phyloP scores from a whole-genome alignment of 2,888 invertebrate species.

The Nineta flava region DNA sequence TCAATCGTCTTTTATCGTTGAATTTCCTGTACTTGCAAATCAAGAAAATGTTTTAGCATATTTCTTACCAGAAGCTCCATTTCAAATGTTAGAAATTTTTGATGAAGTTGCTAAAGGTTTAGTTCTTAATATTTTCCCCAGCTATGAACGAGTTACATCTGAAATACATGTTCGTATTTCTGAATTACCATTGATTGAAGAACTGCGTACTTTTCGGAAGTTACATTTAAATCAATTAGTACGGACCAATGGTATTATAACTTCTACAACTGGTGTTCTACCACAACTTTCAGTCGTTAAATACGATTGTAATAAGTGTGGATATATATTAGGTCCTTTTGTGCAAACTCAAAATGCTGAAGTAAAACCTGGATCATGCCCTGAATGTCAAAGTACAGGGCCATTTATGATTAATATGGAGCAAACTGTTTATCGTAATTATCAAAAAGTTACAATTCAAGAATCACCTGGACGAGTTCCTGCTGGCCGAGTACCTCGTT shows the following conservation, averaged over 20 bases:
- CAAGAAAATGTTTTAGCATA: conserved; percentile 89
- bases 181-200: conserved; percentile 90
- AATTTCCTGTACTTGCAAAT: conserved; percentile 79
- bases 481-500: conserved; percentile 91
- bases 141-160: conserved; percentile 84
- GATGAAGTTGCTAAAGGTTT: conserved; percentile 89
- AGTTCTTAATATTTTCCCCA: conserved; percentile 86
- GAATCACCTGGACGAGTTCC: conserved; percentile 97
- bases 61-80: conserved; percentile 94
- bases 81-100: conserved; percentile 92
- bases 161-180: conserved; percentile 93
- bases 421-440: conserved; percentile 95
- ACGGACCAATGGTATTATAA: conserved; percentile 85
- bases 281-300: conserved; percentile 93
- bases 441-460: conserved; percentile 94
- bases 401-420: conserved; percentile 98
- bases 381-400: conserved; percentile 92
- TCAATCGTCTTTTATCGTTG: conserved; percentile 78
- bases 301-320: conserved; percentile 94
- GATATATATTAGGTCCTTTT: conserved; percentile 89
- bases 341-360: conserved; percentile 86
- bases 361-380: conserved; percentile 91
- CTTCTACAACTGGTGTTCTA: conserved; percentile 85
- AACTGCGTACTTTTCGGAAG: conserved; percentile 80
- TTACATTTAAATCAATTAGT: conserved; percentile 88